These are phyloP conservation scores for Odontomachus brunneus DNA, from an alignment of 1,140 invertebrate genomes.

Conservation along the genomic window DNA sequence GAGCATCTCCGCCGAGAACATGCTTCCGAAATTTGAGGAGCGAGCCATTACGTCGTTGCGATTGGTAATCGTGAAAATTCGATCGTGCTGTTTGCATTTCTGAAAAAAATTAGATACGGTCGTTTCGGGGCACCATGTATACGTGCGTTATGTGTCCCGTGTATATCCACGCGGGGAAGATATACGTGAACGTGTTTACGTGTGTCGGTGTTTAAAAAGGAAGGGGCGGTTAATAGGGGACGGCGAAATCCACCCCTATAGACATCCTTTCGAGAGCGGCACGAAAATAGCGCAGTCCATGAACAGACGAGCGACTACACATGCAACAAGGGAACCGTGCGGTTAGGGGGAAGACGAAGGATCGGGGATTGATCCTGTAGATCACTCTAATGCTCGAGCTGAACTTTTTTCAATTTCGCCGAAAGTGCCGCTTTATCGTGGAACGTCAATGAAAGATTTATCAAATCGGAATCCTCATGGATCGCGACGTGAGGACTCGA, in stretches of 20 bases:
- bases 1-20: too few relatives aligned
- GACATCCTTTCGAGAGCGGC: conserved; percentile 59
- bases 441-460: background rate
- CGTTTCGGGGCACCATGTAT: conserved; percentile 18
- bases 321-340: background rate
- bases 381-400: conserved; percentile 23
- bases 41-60: too few relatives aligned
- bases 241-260: conserved; percentile 56
- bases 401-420: conserved; percentile 8
- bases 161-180: background rate
- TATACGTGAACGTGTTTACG: background rate
- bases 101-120: background rate
- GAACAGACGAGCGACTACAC: conserved; percentile 50
- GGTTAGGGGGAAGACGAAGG: background rate
- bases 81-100: background rate
- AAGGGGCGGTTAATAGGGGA: conserved; percentile 54
- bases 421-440: background rate
- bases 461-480: background rate
- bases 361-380: conserved; percentile 14
- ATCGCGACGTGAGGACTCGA: background rate
- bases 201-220: conserved; percentile 22
- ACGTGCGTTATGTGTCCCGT: background rate
- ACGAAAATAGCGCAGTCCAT: conserved; percentile 64
- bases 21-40: too few relatives aligned
- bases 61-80: background rate